These are phyloP conservation scores for Tiliqua scincoides DNA, from an alignment of 2,113 vertebrate species.

Conservation along the genomic window DNA sequence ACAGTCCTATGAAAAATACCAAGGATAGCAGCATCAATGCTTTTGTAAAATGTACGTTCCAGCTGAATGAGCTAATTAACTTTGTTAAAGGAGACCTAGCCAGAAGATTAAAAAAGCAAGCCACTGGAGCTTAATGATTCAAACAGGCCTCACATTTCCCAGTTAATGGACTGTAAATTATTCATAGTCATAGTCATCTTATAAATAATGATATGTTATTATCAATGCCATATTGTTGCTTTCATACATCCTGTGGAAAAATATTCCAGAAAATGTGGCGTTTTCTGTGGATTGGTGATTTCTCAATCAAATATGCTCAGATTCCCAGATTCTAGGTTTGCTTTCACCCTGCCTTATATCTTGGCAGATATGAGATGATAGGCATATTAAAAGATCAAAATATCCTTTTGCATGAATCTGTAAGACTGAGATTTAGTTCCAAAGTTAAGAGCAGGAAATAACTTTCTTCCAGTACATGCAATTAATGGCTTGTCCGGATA, in stretches of 20 bases:
- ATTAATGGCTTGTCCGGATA: too few species aligned
- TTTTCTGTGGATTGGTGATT: background rate
- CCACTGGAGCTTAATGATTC: slow-evolving; percentile 58
- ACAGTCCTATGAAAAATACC: slow-evolving; percentile 36
- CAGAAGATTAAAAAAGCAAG: slow-evolving; percentile 49
- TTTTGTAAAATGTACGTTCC: slow-evolving; percentile 57
- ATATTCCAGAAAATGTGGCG: slow-evolving; percentile 6
- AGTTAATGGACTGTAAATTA: slow-evolving; percentile 62
- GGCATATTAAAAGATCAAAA: too few species aligned
- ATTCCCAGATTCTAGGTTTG: background rate
- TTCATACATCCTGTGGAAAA: slow-evolving; percentile 24
- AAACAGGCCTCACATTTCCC: slow-evolving; percentile 66
- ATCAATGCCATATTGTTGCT: background rate
- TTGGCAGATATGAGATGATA: background rate
- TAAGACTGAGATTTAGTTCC: too few species aligned
- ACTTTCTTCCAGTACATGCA: too few species aligned
- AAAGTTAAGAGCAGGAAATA: too few species aligned
- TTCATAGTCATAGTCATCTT: slow-evolving; percentile 65
- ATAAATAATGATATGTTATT: slow-evolving; percentile 57
- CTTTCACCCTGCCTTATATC: fast-evolving
- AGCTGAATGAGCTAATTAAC: slow-evolving; percentile 58
- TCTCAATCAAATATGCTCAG: background rate
- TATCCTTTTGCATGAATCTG: too few species aligned
- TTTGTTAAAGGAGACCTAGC: slow-evolving; percentile 62
- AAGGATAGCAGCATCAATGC: slow-evolving; percentile 37